Conservation (phyloP, 2,888 invertebrate species). For the Cephus rjabovi region DNA sequence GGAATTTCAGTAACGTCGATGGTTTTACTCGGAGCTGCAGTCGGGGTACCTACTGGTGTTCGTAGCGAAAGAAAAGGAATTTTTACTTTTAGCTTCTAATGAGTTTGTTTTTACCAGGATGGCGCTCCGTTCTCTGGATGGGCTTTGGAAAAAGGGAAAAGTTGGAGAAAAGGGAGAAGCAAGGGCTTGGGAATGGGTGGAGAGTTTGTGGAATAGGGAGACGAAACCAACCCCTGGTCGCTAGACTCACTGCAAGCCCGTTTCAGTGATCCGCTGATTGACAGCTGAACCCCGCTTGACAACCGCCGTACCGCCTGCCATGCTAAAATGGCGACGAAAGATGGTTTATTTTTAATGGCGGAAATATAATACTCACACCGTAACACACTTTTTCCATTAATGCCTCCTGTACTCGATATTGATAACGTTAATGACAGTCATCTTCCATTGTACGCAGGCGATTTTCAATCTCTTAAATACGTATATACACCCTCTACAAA, state of each 20-base stretch:
- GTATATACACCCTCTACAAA: neutral
- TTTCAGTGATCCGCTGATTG: constrained; percentile 60
- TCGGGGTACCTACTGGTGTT: neutral
- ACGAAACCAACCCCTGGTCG: constrained; percentile 27
- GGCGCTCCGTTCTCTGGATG: constrained; percentile 28
- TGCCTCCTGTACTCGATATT: constrained; percentile 10
- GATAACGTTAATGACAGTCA: constrained; percentile 14
- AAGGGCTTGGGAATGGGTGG: constrained; percentile 15
- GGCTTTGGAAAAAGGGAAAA: constrained; percentile 36
- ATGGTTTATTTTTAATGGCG: constrained; percentile 63
- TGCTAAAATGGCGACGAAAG: constrained; percentile 62
- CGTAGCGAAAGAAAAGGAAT: constrained; percentile 14
- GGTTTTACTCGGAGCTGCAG: neutral
- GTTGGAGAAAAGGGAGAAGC: constrained; percentile 35
- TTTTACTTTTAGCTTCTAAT: constrained; percentile 55
- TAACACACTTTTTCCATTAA: constrained; percentile 30
- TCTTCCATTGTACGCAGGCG: neutral
- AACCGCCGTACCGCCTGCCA: constrained; percentile 39
- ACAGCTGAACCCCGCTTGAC: constrained; percentile 51
- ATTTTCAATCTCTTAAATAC: neutral
- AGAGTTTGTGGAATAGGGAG: constrained; percentile 35
- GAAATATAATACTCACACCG: constrained; percentile 19
- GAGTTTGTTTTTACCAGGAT: constrained; percentile 56
- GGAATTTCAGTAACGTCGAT: neutral
- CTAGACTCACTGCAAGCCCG: constrained; percentile 36